These are phyloP conservation scores for Hyposoter didymator DNA, from an alignment of 2,888 invertebrate genomes.

Conservation along the genomic window DNA sequence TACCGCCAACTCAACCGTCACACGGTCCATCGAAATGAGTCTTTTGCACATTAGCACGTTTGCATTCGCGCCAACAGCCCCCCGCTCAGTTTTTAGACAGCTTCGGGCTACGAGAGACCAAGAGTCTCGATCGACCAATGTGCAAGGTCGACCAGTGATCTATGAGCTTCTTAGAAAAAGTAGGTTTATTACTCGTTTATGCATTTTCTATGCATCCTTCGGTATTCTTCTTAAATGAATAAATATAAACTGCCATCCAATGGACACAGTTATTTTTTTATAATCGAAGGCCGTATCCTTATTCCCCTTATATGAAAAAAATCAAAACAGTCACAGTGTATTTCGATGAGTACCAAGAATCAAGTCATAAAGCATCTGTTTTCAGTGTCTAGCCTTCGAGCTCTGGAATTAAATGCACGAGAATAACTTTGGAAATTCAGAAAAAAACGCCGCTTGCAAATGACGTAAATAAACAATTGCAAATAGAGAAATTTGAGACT, in stretches of 20 bases:
- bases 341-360: conserved; percentile 4
- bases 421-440: neutral
- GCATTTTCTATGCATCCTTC: conserved; percentile 23
- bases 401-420: neutral
- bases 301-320: neutral
- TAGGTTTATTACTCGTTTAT: conserved; percentile 45
- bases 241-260: conserved; percentile 15
- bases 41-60: conserved; percentile 17
- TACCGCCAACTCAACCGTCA: conserved; percentile 10
- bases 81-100: neutral
- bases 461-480: conserved; percentile 1
- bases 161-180: conserved; percentile 37
- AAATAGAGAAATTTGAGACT: neutral
- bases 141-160: conserved; percentile 56
- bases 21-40: conserved; percentile 6
- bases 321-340: neutral
- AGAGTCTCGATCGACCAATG: conserved; percentile 41
- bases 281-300: conserved; percentile 12
- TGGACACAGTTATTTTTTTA: neutral
- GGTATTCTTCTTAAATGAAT: conserved; percentile 21
- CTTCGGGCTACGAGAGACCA: neutral
- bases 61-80: conserved; percentile 1
- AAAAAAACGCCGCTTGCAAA: neutral
- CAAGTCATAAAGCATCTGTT: neutral
- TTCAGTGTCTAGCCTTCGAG: neutral